These are phyloP conservation scores for Orycteropus afer DNA, from an alignment of 2,113 vertebrate genomes.

Conservation along the genomic window DNA sequence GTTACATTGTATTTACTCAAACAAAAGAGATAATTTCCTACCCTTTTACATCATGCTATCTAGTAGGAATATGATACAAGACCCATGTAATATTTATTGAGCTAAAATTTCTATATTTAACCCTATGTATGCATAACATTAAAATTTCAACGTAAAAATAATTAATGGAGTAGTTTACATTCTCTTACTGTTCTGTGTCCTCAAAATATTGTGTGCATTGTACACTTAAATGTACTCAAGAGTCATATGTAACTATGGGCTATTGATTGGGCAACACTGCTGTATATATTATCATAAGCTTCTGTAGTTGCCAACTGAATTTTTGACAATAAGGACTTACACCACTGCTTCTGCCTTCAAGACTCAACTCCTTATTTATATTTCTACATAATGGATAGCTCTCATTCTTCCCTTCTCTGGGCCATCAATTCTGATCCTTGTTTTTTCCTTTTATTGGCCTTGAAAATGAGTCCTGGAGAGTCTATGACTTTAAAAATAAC, in stretches of 20 bases:
- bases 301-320: conserved; percentile 15
- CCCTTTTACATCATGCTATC: background rate
- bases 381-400: background rate
- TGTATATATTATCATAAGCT: background rate
- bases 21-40: background rate
- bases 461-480: background rate
- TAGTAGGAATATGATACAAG: background rate
- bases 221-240: background rate
- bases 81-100: background rate
- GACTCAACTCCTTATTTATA: background rate
- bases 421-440: background rate
- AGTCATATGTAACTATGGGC: background rate
- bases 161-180: background rate
- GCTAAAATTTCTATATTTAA: background rate
- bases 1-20: conserved; percentile 2
- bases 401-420: background rate
- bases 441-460: conserved; percentile 22
- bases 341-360: background rate
- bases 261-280: background rate
- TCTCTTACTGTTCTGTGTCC: background rate
- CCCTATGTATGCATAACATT: background rate
- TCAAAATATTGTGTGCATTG: background rate
- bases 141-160: background rate
- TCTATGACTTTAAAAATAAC: background rate
- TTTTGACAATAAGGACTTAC: background rate